Percentiles rank a stretch among this genome's conserved stretches.
Conservation (phyloP, 2,113 vertebrate species). For the Marmota flaviventris region DNA sequence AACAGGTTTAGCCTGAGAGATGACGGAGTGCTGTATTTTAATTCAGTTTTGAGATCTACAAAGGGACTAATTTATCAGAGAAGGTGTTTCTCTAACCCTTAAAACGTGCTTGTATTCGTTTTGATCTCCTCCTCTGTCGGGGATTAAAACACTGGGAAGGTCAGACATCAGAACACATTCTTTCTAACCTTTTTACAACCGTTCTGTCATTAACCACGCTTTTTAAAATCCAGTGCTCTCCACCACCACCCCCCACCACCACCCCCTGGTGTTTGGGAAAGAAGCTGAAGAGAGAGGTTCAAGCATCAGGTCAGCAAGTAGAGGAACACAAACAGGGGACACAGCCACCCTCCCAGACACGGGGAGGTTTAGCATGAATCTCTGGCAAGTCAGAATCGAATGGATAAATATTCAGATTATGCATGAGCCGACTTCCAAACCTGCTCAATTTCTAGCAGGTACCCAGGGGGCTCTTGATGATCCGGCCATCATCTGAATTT, state of each 20-base stretch:
- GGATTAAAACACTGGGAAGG: constrained; percentile 76
- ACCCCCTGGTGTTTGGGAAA: not conserved
- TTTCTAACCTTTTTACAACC: constrained; percentile 64
- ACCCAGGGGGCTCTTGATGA: constrained; percentile 78
- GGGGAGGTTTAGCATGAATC: constrained; percentile 75
- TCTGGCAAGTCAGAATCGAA: constrained; percentile 71
- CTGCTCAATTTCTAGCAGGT: constrained; percentile 69
- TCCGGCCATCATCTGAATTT: constrained; percentile 73
- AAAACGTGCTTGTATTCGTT: constrained; percentile 74
- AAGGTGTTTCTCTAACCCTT: constrained; percentile 72
- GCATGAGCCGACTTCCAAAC: constrained; percentile 76
- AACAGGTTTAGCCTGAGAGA: constrained; percentile 1
- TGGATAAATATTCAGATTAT: constrained; percentile 82
- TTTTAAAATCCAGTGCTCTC: constrained; percentile 64
- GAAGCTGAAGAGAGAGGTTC: constrained; percentile 47
- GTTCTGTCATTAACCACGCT: constrained; percentile 76
- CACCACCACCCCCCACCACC: not conserved
- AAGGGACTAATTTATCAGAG: constrained; percentile 79
- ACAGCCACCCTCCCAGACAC: constrained; percentile 41
- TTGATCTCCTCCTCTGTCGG: constrained; percentile 70
- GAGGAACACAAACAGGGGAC: not conserved
- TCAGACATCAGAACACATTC: constrained; percentile 70
- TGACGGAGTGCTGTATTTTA: constrained; percentile 64
- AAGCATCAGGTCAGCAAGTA: constrained; percentile 59
- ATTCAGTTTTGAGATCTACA: constrained; percentile 78